Conservation (phyloP, 2,113 vertebrate species). For the mouse (Mus musculus) region DNA sequence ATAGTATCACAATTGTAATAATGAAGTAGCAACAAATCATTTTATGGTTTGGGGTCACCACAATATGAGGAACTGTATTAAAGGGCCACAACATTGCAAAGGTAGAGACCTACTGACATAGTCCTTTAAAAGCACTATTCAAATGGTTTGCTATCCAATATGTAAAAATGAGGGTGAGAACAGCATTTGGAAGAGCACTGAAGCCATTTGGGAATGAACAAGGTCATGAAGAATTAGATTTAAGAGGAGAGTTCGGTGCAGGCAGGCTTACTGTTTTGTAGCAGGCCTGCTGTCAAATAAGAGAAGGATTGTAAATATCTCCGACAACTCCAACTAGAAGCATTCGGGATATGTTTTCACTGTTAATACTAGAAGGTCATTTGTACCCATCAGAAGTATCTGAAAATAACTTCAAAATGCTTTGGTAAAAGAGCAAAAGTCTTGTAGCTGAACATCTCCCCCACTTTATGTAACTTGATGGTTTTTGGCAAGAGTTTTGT, state of each 20-base stretch:
- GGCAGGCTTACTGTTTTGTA: slow-evolving; percentile 25
- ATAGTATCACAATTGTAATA: neutral
- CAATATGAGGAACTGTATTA: neutral
- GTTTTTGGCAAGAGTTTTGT: slow-evolving; percentile 52
- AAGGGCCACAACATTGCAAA: neutral
- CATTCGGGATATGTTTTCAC: slow-evolving; percentile 54
- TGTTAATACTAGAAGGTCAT: slow-evolving; percentile 52
- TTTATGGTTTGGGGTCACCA: neutral
- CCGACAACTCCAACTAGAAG: slow-evolving; percentile 60
- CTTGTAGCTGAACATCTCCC: slow-evolving; percentile 25
- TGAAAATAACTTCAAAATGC: slow-evolving; percentile 71
- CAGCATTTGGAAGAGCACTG: neutral
- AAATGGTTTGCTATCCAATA: neutral
- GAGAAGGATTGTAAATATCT: slow-evolving; percentile 42
- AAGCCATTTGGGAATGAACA: slow-evolving; percentile 37
- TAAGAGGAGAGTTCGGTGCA: slow-evolving; percentile 17
- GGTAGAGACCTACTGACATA: neutral
- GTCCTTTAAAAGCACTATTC: neutral
- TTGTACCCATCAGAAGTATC: slow-evolving; percentile 67
- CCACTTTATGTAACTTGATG: slow-evolving; percentile 21
- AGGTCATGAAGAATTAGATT: neutral
- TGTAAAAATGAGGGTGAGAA: neutral
- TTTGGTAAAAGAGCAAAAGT: slow-evolving; percentile 59
- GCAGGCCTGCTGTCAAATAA: slow-evolving; percentile 45
- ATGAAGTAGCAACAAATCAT: neutral